phyloP scores from a whole-genome alignment of 2,113 vertebrate genomes.

The Etia nguti region DNA sequence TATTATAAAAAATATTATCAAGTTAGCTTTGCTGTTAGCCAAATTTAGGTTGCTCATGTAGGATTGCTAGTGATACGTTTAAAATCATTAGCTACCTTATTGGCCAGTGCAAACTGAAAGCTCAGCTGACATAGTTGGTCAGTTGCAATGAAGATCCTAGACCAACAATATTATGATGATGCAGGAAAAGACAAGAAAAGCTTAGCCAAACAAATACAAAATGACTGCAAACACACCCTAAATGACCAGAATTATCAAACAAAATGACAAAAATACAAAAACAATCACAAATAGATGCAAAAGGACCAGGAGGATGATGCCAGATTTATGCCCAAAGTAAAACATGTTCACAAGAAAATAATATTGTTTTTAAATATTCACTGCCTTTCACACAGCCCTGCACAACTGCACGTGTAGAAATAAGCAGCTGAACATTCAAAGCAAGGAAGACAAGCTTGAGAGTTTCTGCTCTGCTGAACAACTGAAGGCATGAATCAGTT shows the following conservation, averaged over 20 bases:
- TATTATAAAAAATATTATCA: not conserved
- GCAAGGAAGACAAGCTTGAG: not conserved
- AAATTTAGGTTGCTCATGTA: not conserved
- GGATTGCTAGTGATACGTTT: not conserved
- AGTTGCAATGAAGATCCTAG: not conserved
- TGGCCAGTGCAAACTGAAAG: not conserved
- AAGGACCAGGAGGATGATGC: rapidly evolving
- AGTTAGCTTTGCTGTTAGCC: not conserved
- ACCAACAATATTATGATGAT: not conserved
- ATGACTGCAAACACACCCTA: rapidly evolving
- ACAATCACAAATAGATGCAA: not conserved
- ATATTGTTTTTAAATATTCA: rapidly evolving
- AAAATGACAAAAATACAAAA: not conserved
- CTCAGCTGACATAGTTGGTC: not conserved
- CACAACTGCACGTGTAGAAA: not conserved
- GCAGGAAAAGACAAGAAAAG: not conserved
- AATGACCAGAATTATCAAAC: not conserved
- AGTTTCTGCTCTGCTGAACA: not conserved
- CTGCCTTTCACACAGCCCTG: rapidly evolving
- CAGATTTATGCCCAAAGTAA: rapidly evolving
- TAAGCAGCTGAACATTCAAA: not conserved
- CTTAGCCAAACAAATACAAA: not conserved
- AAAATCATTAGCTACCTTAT: not conserved
- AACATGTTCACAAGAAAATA: not conserved
- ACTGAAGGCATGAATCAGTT: not conserved